Evolutionary conservation across 2,888 invertebrate genomes (phyloP), one percentile per base, ranked within the genome.

Genomic region (Cosmia pyralina): DNA sequence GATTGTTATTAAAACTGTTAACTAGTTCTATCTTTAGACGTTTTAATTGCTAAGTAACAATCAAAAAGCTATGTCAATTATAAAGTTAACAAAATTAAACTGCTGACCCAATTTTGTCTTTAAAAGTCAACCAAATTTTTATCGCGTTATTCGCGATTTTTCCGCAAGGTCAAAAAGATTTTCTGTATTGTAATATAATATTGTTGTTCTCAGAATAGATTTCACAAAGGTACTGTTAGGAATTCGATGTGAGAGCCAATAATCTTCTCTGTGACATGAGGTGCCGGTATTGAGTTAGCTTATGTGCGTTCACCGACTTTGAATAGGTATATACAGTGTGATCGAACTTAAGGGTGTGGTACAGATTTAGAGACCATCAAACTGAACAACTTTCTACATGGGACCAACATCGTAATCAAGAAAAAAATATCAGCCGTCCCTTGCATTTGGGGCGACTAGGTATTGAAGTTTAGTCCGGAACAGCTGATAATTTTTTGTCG

Each of bases 181-280:
- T 55, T 19, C 28, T 19, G 3, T 62, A 15, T 63, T n/a, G n/a
- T n/a, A n/a, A n/a, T 46, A 53, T 68, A 46, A 64, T 60, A 55
- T 66, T 64, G 52, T 57, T 72, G 38, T 70, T 53, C 50, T 11
- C n/a, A 2, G 60, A 55, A 55, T 69, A 72, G 11, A 46, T 68
- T 53, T 68, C 64, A 48, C 53, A 58, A 28, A 70, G 34, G 44
- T 41, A 55, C 46, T 46, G 64, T 48, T 52, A 28, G 44, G 67
- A 65, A 70, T 67, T 60, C 28, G 83, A 73, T 71, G 68, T 50
- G 53, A 63, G 13, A 73, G 67, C 68, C 69, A 82, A 78, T 82
- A 73, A 81, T 73, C 69, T 65, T 50, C 48, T 70, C 2, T 28
- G 66, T 48, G 64, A 67, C 78, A 70, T 63, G 67, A 69, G 69